Evolutionary conservation across 1,140 invertebrate species (phyloP), one percentile per base, ranked within the genome.

Genomic region (Caenorhabditis remanei): DNA sequence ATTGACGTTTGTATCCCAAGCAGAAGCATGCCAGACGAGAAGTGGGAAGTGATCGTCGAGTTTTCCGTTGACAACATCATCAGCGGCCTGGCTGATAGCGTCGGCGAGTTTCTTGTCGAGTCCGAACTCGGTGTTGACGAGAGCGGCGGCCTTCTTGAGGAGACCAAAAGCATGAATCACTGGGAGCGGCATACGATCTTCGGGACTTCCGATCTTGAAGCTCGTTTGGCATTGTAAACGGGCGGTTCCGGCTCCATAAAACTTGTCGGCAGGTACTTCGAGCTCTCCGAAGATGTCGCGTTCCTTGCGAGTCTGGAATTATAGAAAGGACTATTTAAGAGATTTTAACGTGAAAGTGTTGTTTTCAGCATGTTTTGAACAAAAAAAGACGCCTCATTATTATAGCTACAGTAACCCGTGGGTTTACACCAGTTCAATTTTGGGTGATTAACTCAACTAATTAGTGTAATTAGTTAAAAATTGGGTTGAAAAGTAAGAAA

Each of bases 1-100:
- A 93, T 99, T 99, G 1, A 97, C 96, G 93, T 99, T 99, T 98
- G 99, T 99, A 93, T 99, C 99, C 19, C 96, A 96, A 93, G 99
- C 98, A 0, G 98, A 98, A 24, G 98, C 99, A 94, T 99, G 97
- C 97, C 97, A 99, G 55, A 95, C 97, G 75, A 99, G 97, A 21
- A 99, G 94, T 1, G 98, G 98, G 92, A 99, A 99, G 93, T 99
- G 97, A 88, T 98, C 96, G 82, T 96, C 94, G 50, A 99, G 94
- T 93, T 97, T 96, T 55, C 97, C 98, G 85, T 95, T 95, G 89
- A 99, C 98, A 16, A 99, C 94, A 93, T 99, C 98, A 93, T 99
- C 97, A 83, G 91, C 91, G 50, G 91, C 91, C 65, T 93, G 85
- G 19, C 84, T 75, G 88, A 92, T 98, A 0, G 96, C 96, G 90